Base-by-base conservation (phyloP, 2,113 vertebrate species). In the Theristicus caerulescens region DNA sequence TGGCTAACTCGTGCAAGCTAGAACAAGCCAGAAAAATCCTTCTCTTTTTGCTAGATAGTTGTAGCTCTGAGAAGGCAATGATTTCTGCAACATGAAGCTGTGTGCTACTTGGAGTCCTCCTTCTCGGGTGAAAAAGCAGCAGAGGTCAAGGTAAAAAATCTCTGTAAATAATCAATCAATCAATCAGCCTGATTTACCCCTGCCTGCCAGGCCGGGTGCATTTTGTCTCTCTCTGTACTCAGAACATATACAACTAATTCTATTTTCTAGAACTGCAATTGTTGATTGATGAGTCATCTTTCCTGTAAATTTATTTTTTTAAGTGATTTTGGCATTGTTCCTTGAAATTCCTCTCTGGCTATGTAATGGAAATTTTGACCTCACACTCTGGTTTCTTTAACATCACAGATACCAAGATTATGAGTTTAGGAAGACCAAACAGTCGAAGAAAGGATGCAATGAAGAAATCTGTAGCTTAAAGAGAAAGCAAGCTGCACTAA, bases 241-340 rank as follows among this genome's bases (percentile, higher is more conserved):
- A 81, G 92, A 97, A 97, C 79, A 90, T 94, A 98, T 88, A 97
- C 55, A 97, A 97, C 80, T 85, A 94, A 96, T 93, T 97, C 91
- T 97, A 83, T 96, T 98, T 98, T 96, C 93, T 95, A 87, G 94
- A 96, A 96, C 86, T 89, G 90, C 79, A 97, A 93, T 93, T 98
- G 98, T 98, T 98, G 98, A 98, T 97, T 98, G 97, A 98, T 98
- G 98, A 98, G 96, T 98, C 98, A 98, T 98, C 96, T 98, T 98
- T 98, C 98, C 97, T 97, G 97, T 98, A 97, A 98, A 96, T 98
- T 98, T 97, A 88, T 97, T 98, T 98, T 98, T 98, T 98, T 92
- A 95, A 97, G 97, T 97, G 94, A 98, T 97, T 98, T 97, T 98
- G 98, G 98, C 98, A 96, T 97, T 91, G 94, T 97, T 98, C 98